Evolutionary conservation across 2,797 vertebrate genomes (phyloP).

Genomic region (Helicolenus hilgendorfi): DNA sequence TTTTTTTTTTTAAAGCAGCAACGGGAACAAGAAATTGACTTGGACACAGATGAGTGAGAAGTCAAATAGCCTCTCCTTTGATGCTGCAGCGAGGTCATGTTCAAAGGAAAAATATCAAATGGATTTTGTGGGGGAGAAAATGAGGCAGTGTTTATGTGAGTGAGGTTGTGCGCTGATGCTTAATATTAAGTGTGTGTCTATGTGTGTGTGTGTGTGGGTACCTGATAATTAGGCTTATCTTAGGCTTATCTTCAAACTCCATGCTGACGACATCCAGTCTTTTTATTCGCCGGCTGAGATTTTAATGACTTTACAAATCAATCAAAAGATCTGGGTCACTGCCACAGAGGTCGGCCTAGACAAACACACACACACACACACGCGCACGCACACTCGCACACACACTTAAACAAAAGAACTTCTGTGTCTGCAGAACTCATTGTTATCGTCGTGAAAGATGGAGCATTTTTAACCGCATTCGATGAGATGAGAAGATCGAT

Average conservation of each 20-base stretch:
- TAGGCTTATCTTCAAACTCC: conserved; percentile 51
- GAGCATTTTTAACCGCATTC: neutral
- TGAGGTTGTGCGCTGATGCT: conserved; percentile 19
- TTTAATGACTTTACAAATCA: conserved; percentile 78
- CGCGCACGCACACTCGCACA: neutral
- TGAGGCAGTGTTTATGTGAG: conserved; percentile 36
- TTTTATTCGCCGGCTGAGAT: conserved; percentile 56
- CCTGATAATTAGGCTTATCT: conserved; percentile 65
- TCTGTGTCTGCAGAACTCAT: conserved; percentile 11
- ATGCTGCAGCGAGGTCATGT: conserved; percentile 72
- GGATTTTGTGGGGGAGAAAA: conserved; percentile 32
- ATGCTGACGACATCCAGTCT: conserved; percentile 36
- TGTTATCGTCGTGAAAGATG: conserved; percentile 13
- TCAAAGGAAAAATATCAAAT: conserved; percentile 74
- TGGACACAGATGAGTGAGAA: conserved; percentile 68
- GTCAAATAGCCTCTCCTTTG: conserved; percentile 74
- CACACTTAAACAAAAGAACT: conserved; percentile 5
- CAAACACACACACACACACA: neutral
- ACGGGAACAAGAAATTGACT: conserved; percentile 49
- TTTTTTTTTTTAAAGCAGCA: conserved; percentile 22
- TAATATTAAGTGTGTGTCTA: conserved; percentile 19
- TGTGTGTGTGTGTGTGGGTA: conserved; percentile 5
- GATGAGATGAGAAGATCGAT: neutral
- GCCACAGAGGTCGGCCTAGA: conserved; percentile 55
- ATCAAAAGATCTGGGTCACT: conserved; percentile 65